Conservation (phyloP, 2,888 invertebrate genomes). For the Netelia inedita region DNA sequence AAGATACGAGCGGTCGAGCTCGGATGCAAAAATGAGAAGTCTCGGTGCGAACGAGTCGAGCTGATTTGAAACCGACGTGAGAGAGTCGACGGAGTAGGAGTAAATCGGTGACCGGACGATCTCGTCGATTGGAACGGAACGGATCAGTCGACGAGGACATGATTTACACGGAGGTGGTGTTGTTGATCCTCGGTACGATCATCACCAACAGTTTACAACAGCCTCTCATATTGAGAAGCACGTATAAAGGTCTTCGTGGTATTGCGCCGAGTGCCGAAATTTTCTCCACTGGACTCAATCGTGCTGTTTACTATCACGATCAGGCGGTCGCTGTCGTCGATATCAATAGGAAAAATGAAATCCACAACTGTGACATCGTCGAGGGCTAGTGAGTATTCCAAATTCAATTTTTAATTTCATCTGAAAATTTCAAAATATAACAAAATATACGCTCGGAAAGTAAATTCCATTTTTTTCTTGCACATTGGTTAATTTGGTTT, state of each 20-base stretch:
- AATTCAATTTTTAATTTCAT: neutral
- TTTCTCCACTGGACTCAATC: conserved; percentile 67
- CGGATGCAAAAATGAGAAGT: conserved; percentile 25
- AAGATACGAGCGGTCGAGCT: conserved; percentile 3
- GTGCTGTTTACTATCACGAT: conserved; percentile 90
- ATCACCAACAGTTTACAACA: conserved; percentile 71
- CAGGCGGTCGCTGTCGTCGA: conserved; percentile 94
- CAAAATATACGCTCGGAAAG: too few species aligned
- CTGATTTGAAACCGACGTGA: conserved; percentile 57
- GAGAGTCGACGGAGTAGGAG: conserved; percentile 61
- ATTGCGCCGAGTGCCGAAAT: conserved; percentile 57
- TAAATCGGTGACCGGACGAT: conserved; percentile 26
- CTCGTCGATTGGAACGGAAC: conserved; percentile 6
- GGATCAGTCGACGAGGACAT: conserved; percentile 65
- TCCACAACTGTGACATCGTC: conserved; percentile 92
- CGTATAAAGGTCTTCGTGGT: conserved; percentile 78
- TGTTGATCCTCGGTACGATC: conserved; percentile 64
- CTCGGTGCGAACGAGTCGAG: conserved; percentile 23
- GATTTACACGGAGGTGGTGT: conserved; percentile 62
- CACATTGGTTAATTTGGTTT: too few species aligned
- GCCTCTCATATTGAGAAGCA: conserved; percentile 74
- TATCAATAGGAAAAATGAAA: conserved; percentile 89
- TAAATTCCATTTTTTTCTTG: neutral
- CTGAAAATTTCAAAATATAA: too few species aligned
- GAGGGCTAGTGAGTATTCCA: conserved; percentile 93